These are phyloP conservation scores for Thymelicus lineola DNA, from an alignment of 2,888 invertebrate species.

Conservation along the genomic window DNA sequence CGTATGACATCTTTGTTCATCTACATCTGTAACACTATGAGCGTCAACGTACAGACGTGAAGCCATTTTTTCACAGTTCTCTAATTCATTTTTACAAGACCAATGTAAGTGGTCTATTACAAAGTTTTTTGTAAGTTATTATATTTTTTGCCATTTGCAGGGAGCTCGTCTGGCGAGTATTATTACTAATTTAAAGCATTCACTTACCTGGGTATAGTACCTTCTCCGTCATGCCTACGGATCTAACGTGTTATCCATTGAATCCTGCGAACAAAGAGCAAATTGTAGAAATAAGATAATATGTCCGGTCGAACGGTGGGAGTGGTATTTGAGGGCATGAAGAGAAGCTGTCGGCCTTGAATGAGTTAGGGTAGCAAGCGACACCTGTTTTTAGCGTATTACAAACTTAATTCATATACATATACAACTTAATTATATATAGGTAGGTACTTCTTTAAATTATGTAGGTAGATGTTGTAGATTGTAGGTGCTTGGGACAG, in stretches of 20 bases:
- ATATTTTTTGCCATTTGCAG: not conserved
- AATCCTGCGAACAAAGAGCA: conserved; percentile 76
- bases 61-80: too few relatives aligned
- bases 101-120: not conserved
- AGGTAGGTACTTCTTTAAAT: not conserved
- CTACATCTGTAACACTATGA: too few relatives aligned
- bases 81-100: not conserved
- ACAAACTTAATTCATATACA: conserved; percentile 2
- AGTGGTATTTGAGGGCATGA: conserved; percentile 32
- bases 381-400: conserved; percentile 42
- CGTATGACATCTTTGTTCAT: too few relatives aligned
- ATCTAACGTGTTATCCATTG: conserved; percentile 84
- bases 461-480: not conserved
- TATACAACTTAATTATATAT: not conserved
- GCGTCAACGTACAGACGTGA: too few relatives aligned
- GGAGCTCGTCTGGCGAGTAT: conserved; percentile 15
- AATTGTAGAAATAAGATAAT: conserved; percentile 39
- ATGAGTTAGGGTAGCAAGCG: conserved; percentile 42
- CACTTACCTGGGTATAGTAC: conserved; percentile 92
- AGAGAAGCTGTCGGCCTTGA: conserved; percentile 48
- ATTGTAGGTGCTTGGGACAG: too few relatives aligned
- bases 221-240: conserved; percentile 92
- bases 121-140: not conserved
- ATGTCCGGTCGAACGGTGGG: conserved; percentile 31
- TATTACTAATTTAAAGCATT: conserved; percentile 40